Conservation (phyloP, 1,140 invertebrate species). For the Brachionus rotundiformis region DNA sequence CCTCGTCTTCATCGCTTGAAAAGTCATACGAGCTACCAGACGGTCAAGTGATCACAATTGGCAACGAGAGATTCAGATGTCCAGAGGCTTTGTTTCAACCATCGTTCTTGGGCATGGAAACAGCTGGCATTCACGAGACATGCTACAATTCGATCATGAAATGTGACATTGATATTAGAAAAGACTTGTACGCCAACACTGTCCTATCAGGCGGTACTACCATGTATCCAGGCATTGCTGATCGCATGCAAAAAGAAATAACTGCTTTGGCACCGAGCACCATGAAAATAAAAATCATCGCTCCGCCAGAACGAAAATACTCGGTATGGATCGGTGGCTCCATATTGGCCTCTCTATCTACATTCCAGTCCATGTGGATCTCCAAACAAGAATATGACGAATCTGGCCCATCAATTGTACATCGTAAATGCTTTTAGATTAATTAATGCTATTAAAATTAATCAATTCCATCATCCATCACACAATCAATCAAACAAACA, state of each 20-base stretch:
- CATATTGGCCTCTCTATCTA: constrained; percentile 67
- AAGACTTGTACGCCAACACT: constrained; percentile 65
- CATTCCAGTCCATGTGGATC: constrained; percentile 74
- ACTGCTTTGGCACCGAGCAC: constrained; percentile 65
- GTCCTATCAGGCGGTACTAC: constrained; percentile 68
- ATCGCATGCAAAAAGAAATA: constrained; percentile 67
- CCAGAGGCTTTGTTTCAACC: constrained; percentile 89
- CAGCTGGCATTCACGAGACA: constrained; percentile 62
- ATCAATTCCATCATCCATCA: background rate
- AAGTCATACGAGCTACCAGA: constrained; percentile 92
- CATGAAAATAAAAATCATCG: constrained; percentile 66
- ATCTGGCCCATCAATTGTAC: constrained; percentile 86
- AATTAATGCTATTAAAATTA: background rate
- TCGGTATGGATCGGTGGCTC: constrained; percentile 64
- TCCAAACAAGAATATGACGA: constrained; percentile 92
- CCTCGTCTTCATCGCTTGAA: constrained; percentile 83
- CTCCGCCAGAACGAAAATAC: constrained; percentile 65
- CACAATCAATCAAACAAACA: background rate
- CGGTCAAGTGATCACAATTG: constrained; percentile 71
- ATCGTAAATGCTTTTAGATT: constrained; percentile 88
- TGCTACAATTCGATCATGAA: constrained; percentile 66
- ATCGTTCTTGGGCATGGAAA: constrained; percentile 64
- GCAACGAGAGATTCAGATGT: constrained; percentile 65
- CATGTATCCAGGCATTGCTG: constrained; percentile 68
- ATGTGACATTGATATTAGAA: constrained; percentile 65